These are phyloP conservation scores for Salmo trutta DNA, from an alignment of 2,797 vertebrate genomes.

Conservation along the genomic window DNA sequence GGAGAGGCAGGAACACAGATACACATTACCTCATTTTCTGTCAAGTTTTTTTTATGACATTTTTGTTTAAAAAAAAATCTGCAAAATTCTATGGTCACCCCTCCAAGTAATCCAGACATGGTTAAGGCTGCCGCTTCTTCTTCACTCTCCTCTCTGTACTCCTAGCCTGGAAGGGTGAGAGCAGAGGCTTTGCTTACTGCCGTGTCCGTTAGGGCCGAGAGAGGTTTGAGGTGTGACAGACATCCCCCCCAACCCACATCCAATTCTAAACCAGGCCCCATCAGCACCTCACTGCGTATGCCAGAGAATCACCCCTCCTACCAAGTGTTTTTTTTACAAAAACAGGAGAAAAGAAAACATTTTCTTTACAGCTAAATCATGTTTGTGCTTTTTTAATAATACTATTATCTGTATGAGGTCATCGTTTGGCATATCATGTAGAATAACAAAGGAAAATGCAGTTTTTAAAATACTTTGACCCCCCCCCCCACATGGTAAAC, in stretches of 20 bases:
- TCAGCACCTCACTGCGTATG: neutral
- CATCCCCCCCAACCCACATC: neutral
- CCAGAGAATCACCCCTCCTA: neutral
- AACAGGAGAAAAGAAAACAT: slow-evolving; percentile 74
- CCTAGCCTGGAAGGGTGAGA: neutral
- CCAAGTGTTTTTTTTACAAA: neutral
- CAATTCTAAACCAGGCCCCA: neutral
- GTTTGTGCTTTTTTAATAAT: slow-evolving; percentile 99
- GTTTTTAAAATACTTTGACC: slow-evolving; percentile 83
- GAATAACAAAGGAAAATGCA: slow-evolving; percentile 90
- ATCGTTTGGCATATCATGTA: slow-evolving; percentile 99
- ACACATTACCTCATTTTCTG: slow-evolving; percentile 49
- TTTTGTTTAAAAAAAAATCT: neutral
- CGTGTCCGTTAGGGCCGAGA: neutral
- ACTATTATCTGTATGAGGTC: slow-evolving; percentile 99
- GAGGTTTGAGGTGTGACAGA: neutral
- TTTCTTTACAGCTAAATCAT: slow-evolving; percentile 84
- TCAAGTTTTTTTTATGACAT: too few relatives aligned
- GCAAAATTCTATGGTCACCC: neutral
- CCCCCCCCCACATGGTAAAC: slow-evolving; percentile 95
- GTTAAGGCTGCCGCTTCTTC: neutral
- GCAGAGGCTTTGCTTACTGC: neutral
- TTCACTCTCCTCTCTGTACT: neutral
- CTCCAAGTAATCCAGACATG: neutral
- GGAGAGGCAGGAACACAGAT: slow-evolving; percentile 79